Conservation (phyloP, 2,888 invertebrate genomes). For the Corythucha ciliata region DNA sequence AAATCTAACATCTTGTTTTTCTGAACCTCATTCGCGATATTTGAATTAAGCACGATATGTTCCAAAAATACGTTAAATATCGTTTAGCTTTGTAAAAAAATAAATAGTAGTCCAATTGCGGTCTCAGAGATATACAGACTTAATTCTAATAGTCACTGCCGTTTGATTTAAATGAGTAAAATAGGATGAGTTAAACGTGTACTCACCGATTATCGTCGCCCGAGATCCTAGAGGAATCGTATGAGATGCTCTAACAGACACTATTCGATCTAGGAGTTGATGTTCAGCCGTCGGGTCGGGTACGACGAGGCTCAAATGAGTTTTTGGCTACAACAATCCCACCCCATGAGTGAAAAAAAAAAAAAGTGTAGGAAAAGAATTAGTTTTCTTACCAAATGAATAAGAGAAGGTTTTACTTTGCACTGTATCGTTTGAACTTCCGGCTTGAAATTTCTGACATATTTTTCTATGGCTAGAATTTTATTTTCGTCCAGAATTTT, state of each 20-base stretch:
- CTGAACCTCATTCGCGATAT: too few relatives aligned
- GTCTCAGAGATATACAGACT: too few relatives aligned
- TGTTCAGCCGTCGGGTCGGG: conserved; percentile 61
- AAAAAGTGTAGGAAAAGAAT: neutral
- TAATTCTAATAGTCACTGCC: too few relatives aligned
- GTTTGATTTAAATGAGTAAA: too few relatives aligned
- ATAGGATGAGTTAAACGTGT: too few relatives aligned
- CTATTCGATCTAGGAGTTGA: conserved; percentile 72
- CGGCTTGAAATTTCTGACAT: conserved; percentile 41
- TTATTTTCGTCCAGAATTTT: conserved; percentile 60
- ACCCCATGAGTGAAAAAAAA: neutral
- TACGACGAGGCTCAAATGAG: conserved; percentile 47
- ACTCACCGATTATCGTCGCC: conserved; percentile 72
- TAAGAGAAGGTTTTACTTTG: conserved; percentile 65
- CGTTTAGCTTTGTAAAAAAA: too few relatives aligned
- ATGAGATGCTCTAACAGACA: conserved; percentile 63
- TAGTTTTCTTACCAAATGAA: conserved; percentile 54
- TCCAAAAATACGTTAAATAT: too few relatives aligned
- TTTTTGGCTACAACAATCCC: conserved; percentile 42
- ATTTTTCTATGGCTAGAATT: conserved; percentile 47
- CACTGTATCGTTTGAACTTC: conserved; percentile 18
- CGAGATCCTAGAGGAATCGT: conserved; percentile 70
- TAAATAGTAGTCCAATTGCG: too few relatives aligned
- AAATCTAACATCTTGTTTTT: too few relatives aligned
- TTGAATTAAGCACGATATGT: too few relatives aligned